Evolutionary conservation across 2,888 invertebrate genomes (phyloP).

Genomic region (Eledone cirrhosa): DNA sequence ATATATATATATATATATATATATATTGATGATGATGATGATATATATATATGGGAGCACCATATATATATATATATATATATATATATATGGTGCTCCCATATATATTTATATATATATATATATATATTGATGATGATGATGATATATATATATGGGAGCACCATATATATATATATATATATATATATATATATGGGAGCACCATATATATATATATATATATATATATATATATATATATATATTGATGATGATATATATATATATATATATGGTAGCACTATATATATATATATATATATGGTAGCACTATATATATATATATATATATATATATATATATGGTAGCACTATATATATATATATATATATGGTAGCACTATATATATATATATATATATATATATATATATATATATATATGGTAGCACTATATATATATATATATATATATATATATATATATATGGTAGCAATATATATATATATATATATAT

Average conservation of each 20-base stretch:
- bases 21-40: background rate
- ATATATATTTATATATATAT: background rate
- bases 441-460: conserved; percentile 15
- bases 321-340: conserved; percentile 12
- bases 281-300: background rate
- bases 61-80: background rate
- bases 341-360: background rate
- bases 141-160: no score
- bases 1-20: no score
- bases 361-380: background rate
- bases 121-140: no score
- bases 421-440: conserved; percentile 9
- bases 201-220: no score
- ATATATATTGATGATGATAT: no score
- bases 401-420: background rate
- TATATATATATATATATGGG: background rate
- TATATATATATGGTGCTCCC: background rate
- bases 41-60: no score
- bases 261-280: no score
- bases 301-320: background rate
- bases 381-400: background rate
- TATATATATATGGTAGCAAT: background rate
- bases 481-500: background rate
- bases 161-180: no score
- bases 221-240: no score